phyloP scores from a whole-genome alignment of 35 echinoderm and acorn worm species.

The Patiria miniata region DNA sequence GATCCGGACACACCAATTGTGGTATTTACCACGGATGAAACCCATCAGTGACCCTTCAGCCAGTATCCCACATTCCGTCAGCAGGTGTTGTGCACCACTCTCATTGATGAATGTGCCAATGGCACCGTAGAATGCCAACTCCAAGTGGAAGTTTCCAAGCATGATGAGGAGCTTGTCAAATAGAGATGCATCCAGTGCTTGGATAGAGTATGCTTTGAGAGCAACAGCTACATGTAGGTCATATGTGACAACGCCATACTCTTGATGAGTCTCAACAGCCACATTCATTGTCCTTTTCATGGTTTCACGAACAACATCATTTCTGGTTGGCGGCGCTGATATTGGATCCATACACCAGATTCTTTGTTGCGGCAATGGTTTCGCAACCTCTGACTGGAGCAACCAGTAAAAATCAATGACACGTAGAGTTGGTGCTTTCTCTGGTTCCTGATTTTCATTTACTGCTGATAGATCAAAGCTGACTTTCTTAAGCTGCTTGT shows the following conservation, averaged over 20 bases:
- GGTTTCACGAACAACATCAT: not conserved
- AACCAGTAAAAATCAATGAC: too few species aligned
- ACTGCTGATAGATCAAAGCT: too few species aligned
- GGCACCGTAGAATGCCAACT: constrained; percentile 60
- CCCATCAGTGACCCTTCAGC: constrained; percentile 70
- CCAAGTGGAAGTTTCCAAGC: constrained; percentile 74
- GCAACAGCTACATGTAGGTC: constrained; percentile 60
- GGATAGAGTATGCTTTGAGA: constrained; percentile 64
- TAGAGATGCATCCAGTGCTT: not conserved
- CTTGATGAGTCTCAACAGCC: constrained; percentile 36
- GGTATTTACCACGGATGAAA: constrained; percentile 62
- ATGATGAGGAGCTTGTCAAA: constrained; percentile 58
- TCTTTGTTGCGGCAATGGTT: too few species aligned
- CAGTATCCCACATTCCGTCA: constrained; percentile 58
- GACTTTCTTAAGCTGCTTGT: too few species aligned
- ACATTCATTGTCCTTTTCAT: constrained; percentile 62
- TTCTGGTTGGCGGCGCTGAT: too few species aligned
- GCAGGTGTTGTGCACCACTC: constrained; percentile 59
- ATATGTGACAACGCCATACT: constrained; percentile 45
- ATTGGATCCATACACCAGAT: too few species aligned
- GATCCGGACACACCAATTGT: constrained; percentile 62
- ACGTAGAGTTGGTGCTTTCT: too few species aligned
- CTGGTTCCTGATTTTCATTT: too few species aligned
- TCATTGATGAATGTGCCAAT: constrained; percentile 73
- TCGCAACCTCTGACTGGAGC: too few species aligned